phyloP scores from a whole-genome alignment of 2,797 vertebrate genomes.

The Trichosurus vulpecula region DNA sequence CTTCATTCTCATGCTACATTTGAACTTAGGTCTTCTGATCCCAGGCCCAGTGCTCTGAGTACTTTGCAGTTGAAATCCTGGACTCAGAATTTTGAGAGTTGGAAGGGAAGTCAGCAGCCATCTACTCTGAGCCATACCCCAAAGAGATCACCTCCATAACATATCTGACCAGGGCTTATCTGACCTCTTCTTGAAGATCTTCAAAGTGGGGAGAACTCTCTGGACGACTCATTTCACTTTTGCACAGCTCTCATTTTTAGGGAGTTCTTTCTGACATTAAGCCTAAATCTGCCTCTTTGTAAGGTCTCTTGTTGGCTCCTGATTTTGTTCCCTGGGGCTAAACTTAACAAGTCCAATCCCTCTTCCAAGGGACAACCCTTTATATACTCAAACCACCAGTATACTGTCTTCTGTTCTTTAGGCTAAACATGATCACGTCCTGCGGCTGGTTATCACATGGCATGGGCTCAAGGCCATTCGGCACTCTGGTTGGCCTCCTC shows the following conservation, averaged over 20 bases:
- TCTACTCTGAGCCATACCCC: background rate
- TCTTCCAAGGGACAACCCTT: background rate
- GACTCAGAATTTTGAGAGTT: background rate
- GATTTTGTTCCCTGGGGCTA: background rate
- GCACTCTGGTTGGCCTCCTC: too few relatives aligned
- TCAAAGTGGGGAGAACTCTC: background rate
- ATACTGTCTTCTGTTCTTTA: too few relatives aligned
- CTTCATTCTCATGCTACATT: background rate
- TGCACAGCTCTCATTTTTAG: background rate
- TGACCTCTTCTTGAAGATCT: background rate
- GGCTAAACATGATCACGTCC: background rate
- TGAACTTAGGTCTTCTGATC: background rate
- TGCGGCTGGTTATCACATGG: background rate
- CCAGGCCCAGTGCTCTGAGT: background rate
- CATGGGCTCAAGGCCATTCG: background rate
- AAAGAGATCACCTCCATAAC: background rate
- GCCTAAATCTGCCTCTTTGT: background rate
- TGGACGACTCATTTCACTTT: background rate
- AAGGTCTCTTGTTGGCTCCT: background rate
- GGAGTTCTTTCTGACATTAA: background rate
- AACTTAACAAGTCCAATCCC: background rate
- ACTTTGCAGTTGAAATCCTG: background rate
- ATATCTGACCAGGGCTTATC: background rate
- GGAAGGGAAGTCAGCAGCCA: background rate
- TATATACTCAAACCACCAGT: background rate